phyloP scores from a whole-genome alignment of 2,888 invertebrate species.

The Diabrotica balteata region DNA sequence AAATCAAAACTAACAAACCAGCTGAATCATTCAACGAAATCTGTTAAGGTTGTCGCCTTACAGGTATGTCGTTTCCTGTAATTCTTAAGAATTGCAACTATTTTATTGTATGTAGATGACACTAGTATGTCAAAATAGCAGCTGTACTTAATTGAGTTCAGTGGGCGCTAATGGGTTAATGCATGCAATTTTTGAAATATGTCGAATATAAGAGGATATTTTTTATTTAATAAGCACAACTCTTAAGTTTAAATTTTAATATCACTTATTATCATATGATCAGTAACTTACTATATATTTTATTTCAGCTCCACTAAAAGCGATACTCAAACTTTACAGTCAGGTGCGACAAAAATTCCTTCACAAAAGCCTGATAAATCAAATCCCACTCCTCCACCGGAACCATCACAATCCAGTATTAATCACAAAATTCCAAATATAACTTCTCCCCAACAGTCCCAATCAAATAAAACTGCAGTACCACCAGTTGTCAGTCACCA shows the following conservation, averaged over 20 bases:
- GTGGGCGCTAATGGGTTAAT: too few relatives aligned
- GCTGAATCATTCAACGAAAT: too few relatives aligned
- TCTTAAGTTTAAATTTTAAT: neutral
- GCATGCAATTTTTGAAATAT: too few relatives aligned
- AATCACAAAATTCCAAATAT: slow-evolving; percentile 3
- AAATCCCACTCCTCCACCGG: neutral
- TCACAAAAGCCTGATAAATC: slow-evolving; percentile 3
- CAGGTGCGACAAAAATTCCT: neutral
- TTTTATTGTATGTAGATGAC: too few relatives aligned
- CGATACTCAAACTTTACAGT: neutral
- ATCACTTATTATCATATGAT: neutral
- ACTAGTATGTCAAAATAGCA: too few relatives aligned
- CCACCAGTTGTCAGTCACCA: neutral
- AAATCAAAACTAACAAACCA: too few relatives aligned
- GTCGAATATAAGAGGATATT: too few relatives aligned
- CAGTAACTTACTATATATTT: neutral
- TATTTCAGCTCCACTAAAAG: neutral
- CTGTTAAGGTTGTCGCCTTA: too few relatives aligned
- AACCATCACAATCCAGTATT: slow-evolving; percentile 3
- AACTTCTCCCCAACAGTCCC: neutral
- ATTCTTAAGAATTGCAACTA: too few relatives aligned
- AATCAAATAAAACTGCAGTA: neutral
- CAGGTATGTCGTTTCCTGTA: too few relatives aligned
- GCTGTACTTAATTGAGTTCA: too few relatives aligned
- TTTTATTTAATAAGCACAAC: neutral